Percentiles rank a stretch among this genome's conserved stretches.
Conservation (phyloP, 1,140 invertebrate genomes). For the Andrena cerasifolii region DNA sequence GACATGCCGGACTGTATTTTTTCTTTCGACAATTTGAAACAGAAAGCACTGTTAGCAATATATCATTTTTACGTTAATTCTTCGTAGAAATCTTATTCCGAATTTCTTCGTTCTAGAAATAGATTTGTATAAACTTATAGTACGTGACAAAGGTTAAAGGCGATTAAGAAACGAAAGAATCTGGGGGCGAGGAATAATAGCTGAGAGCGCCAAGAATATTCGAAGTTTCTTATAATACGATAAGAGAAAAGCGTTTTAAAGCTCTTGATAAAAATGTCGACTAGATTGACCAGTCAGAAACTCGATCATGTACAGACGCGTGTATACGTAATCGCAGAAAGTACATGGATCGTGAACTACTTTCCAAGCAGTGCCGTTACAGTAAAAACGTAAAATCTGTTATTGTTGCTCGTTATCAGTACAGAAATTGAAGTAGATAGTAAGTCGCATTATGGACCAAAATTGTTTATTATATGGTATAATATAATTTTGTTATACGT, state of each 20-base stretch:
- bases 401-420: neutral
- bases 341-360: slow-evolving; percentile 13
- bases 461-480: neutral
- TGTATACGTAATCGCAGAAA: slow-evolving; percentile 11
- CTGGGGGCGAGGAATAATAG: too few relatives aligned
- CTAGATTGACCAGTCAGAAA: slow-evolving; percentile 6
- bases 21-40: too few relatives aligned
- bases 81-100: too few relatives aligned
- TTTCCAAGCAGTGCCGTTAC: neutral
- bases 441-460: neutral
- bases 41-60: too few relatives aligned
- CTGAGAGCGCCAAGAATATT: neutral
- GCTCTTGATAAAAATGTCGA: slow-evolving; percentile 18
- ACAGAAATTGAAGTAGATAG: neutral
- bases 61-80: too few relatives aligned
- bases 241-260: slow-evolving; percentile 6
- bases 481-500: neutral
- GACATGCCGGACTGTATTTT: too few relatives aligned
- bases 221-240: neutral
- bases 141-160: too few relatives aligned
- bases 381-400: neutral
- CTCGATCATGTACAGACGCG: neutral
- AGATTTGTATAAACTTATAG: too few relatives aligned
- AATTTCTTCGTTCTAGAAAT: too few relatives aligned
- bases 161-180: too few relatives aligned